Evolutionary conservation across 2,888 invertebrate species (phyloP).

Genomic region (Quadriops clusia): DNA sequence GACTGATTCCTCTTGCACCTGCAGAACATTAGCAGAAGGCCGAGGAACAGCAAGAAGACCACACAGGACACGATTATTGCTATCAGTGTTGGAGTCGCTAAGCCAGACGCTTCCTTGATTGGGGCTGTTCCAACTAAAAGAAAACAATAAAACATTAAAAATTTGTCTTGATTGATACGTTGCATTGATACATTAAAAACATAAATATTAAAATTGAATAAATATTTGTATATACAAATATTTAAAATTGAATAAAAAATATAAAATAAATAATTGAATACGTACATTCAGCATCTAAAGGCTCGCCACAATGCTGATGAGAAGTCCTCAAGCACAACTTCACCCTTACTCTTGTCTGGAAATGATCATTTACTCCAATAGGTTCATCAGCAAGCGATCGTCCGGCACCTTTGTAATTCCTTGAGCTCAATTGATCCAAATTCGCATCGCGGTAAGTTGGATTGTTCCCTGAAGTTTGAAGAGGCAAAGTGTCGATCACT

Average conservation of each 20-base stretch:
- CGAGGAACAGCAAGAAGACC: conserved; percentile 66
- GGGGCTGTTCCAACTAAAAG: conserved; percentile 67
- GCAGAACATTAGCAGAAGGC: conserved; percentile 70
- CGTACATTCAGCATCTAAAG: conserved; percentile 75
- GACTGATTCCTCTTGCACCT: conserved; percentile 71
- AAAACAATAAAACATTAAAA: background rate
- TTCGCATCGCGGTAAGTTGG: conserved; percentile 60
- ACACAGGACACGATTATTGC: conserved; percentile 69
- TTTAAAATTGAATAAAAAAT: conserved; percentile 2
- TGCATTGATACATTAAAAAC: conserved; percentile 1
- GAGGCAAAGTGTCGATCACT: conserved; percentile 58
- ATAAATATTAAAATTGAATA: background rate
- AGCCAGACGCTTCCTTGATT: conserved; percentile 64
- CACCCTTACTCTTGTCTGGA: conserved; percentile 59
- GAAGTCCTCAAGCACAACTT: conserved; percentile 72
- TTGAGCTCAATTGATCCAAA: conserved; percentile 48
- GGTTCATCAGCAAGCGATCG: conserved; percentile 45
- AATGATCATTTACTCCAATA: conserved; percentile 47
- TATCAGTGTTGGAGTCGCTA: conserved; percentile 67
- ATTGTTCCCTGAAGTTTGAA: conserved; percentile 58
- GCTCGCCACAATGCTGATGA: conserved; percentile 72
- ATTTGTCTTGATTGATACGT: too few relatives aligned
- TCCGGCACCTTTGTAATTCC: conserved; percentile 35
- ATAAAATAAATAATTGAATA: conserved; percentile 20
- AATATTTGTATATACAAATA: conserved; percentile 1